A percentile compares a stretch with the other conserved stretches of the same genome.
phyloP scores from a whole-genome alignment of 2,888 invertebrate genomes.

The Spisula subtruncata region DNA sequence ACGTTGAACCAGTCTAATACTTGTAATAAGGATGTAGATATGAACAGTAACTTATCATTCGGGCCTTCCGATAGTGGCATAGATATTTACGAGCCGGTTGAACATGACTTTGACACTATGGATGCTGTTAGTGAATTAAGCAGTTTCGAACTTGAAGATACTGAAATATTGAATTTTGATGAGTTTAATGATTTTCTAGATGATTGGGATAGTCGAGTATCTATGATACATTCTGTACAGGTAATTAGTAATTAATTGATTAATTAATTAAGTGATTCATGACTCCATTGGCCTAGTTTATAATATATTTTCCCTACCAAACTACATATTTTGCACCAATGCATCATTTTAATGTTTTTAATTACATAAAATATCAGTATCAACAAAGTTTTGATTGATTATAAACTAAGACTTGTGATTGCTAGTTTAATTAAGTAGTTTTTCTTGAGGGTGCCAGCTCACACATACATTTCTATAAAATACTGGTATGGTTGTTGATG shows the following conservation, averaged over 20 bases:
- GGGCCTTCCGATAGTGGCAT: slow-evolving; percentile 44
- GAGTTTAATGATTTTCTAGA: slow-evolving; percentile 31
- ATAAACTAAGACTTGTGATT: too few species aligned
- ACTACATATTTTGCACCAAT: too few species aligned
- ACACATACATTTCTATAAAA: too few species aligned
- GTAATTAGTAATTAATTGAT: slow-evolving; percentile 22
- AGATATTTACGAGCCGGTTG: slow-evolving; percentile 26
- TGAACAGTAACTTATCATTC: slow-evolving; percentile 26
- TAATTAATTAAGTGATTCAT: background rate
- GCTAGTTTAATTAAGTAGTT: too few species aligned
- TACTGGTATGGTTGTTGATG: too few species aligned
- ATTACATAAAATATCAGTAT: too few species aligned
- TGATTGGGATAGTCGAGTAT: slow-evolving; percentile 38
- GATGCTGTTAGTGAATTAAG: background rate
- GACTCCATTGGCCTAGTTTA: background rate
- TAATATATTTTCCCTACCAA: too few species aligned
- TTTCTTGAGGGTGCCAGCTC: too few species aligned
- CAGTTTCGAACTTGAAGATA: slow-evolving; percentile 2
- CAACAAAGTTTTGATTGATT: too few species aligned
- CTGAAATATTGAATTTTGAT: slow-evolving; percentile 15
- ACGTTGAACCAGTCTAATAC: background rate
- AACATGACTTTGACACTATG: slow-evolving; percentile 5
- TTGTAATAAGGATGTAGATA: background rate
- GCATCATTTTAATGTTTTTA: too few species aligned
- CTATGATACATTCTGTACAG: slow-evolving; percentile 30